Evolutionary conservation across 2,797 vertebrate species (phyloP).

Genomic region (Oreortyx pictus): DNA sequence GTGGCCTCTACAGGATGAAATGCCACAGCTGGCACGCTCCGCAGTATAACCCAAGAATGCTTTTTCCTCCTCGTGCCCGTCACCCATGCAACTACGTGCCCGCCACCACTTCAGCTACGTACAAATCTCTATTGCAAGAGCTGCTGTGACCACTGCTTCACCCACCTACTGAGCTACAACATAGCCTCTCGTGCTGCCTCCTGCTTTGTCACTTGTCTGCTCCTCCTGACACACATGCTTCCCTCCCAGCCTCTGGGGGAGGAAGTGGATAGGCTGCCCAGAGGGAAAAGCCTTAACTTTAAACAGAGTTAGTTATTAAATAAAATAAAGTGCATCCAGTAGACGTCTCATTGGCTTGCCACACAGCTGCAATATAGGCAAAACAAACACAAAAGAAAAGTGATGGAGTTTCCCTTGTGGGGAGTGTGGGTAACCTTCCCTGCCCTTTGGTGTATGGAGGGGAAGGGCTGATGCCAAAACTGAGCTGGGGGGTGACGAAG

Average conservation of each 20-base stretch:
- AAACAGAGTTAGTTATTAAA: slow-evolving; percentile 68
- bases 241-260: not conserved
- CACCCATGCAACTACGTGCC: not conserved
- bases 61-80: fast-evolving
- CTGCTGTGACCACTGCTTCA: not conserved
- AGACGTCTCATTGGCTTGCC: slow-evolving; percentile 55
- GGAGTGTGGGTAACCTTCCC: not conserved
- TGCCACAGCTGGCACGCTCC: not conserved
- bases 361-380: slow-evolving; percentile 38
- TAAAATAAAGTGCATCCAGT: slow-evolving; percentile 76
- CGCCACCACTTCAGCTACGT: not conserved
- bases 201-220: not conserved
- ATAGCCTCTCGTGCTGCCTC: not conserved
- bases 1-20: not conserved
- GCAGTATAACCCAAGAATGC: fast-evolving
- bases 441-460: not conserved
- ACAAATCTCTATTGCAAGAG: not conserved
- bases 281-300: slow-evolving; percentile 33
- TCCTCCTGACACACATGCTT: not conserved
- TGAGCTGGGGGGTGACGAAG: not conserved
- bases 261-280: not conserved
- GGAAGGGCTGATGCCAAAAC: not conserved
- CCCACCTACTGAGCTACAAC: not conserved
- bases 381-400: slow-evolving; percentile 37
- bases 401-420: not conserved